Evolutionary conservation across 2,888 invertebrate species (phyloP).

Genomic region (Archips crataeganus): DNA sequence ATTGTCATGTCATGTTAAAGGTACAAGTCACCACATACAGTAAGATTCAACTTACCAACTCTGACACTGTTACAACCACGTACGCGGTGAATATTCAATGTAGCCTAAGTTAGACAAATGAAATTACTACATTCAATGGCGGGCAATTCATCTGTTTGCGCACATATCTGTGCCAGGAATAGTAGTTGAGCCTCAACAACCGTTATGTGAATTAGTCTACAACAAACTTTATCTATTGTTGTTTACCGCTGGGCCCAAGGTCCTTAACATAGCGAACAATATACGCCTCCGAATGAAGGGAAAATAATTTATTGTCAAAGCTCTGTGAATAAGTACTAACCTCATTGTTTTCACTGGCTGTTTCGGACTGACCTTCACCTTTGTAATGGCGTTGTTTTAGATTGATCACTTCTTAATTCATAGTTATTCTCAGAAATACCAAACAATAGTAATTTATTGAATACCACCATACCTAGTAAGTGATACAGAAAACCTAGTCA

Average conservation of each 20-base stretch:
- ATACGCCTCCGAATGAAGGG: slow-evolving; percentile 27
- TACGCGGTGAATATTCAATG: neutral
- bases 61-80: neutral
- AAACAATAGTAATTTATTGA: too few species aligned
- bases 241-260: slow-evolving; percentile 4
- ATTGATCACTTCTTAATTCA: neutral
- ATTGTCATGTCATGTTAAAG: too few species aligned
- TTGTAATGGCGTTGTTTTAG: neutral
- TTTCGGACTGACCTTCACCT: slow-evolving; percentile 12
- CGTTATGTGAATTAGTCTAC: slow-evolving; percentile 29
- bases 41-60: neutral
- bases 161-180: slow-evolving; percentile 4
- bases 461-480: too few species aligned
- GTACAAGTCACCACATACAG: neutral
- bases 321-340: slow-evolving; percentile 8
- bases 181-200: slow-evolving; percentile 13
- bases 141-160: neutral
- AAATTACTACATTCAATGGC: slow-evolving; percentile 15
- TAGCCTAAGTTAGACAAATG: slow-evolving; percentile 8
- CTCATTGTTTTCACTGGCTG: slow-evolving; percentile 19
- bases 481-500: too few species aligned
- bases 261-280: slow-evolving; percentile 25
- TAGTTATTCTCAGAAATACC: neutral
- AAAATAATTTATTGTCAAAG: slow-evolving; percentile 35
- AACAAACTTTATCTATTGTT: slow-evolving; percentile 38